Evolutionary conservation across 2,113 vertebrate species (phyloP).

Genomic region (Formicarius rufipectus): DNA sequence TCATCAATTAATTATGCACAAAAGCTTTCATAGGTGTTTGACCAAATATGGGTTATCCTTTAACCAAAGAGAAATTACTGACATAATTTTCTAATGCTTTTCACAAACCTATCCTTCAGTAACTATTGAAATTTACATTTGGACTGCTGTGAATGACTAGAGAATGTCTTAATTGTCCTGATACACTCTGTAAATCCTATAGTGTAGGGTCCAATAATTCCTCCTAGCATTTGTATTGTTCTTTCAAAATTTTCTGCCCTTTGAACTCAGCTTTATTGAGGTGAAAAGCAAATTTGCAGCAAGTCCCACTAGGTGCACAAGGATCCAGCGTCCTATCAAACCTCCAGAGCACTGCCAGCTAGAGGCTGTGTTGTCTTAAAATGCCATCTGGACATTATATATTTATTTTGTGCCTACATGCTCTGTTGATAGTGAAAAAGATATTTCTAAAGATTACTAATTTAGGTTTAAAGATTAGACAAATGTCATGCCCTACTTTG

Average conservation of each 20-base stretch:
- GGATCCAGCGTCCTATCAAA: not conserved
- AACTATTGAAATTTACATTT: not conserved
- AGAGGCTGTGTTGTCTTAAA: not conserved
- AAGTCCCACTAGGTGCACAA: not conserved
- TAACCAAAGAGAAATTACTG: conserved; percentile 34
- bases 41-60: conserved; percentile 6
- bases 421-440: not conserved
- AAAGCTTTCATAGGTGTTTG: conserved; percentile 10
- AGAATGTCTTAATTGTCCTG: not conserved
- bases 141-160: not conserved
- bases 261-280: not conserved
- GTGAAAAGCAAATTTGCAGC: not conserved
- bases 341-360: not conserved
- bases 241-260: not conserved
- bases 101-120: not conserved
- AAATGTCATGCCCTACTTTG: not conserved
- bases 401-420: not conserved
- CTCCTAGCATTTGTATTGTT: not conserved
- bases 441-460: not conserved
- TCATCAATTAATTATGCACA: not conserved
- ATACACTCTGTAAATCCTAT: not conserved
- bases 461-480: not conserved
- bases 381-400: not conserved
- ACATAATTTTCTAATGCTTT: conserved; percentile 1
- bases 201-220: not conserved